Evolutionary conservation across 2,797 vertebrate species (phyloP).

Genomic region (Amblyopsis hoosieri): DNA sequence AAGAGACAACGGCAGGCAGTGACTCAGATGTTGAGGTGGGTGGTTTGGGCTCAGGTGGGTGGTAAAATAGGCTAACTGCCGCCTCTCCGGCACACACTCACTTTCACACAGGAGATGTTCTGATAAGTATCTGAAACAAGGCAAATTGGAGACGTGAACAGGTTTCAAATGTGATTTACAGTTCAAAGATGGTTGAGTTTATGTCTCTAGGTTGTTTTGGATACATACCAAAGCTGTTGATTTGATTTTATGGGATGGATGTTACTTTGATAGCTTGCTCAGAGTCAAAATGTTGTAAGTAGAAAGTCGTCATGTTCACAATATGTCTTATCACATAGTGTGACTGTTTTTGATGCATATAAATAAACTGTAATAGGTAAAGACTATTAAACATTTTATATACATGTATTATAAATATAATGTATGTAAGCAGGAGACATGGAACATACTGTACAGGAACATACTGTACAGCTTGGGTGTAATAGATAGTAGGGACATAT

Average conservation of each 20-base stretch:
- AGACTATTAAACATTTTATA: conserved; percentile 5
- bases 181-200: conserved; percentile 72
- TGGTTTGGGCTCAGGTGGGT: conserved; percentile 78
- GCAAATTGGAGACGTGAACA: conserved; percentile 72
- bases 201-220: conserved; percentile 74
- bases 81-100: conserved; percentile 66
- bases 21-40: conserved; percentile 84
- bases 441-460: too few relatives aligned
- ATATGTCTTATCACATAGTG: conserved; percentile 62
- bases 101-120: conserved; percentile 76
- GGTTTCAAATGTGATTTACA: conserved; percentile 76
- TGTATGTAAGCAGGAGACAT: too few relatives aligned
- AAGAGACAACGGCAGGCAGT: conserved; percentile 55
- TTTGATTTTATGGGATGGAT: conserved; percentile 72
- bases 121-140: conserved; percentile 75
- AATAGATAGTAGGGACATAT: too few relatives aligned
- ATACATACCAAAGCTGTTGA: conserved; percentile 72
- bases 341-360: conserved; percentile 51
- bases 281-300: conserved; percentile 72
- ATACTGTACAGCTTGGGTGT: too few relatives aligned
- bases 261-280: conserved; percentile 62
- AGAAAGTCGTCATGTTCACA: conserved; percentile 64
- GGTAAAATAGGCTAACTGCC: conserved; percentile 82
- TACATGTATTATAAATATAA: too few relatives aligned
- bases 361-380: conserved; percentile 33